A percentile compares a stretch with the other conserved stretches of the same genome.
phyloP scores from a whole-genome alignment of 1,140 invertebrate genomes.

The Helicorthomorpha holstii region DNA sequence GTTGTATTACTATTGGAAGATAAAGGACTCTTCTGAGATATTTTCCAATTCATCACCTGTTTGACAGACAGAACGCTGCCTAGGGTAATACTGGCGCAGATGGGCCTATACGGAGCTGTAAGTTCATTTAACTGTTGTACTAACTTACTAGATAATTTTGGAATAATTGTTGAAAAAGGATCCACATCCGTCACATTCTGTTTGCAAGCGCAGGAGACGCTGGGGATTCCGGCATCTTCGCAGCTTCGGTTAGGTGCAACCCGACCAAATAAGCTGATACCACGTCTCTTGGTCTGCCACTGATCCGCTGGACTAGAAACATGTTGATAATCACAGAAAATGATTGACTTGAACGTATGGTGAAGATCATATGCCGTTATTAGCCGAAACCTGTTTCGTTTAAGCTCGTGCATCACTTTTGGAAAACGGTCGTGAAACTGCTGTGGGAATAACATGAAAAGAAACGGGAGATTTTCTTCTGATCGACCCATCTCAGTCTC shows the following conservation, averaged over 20 bases:
- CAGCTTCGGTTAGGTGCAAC: constrained; percentile 19
- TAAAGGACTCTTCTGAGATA: not conserved
- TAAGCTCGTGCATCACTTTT: not conserved
- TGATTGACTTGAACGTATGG: not conserved
- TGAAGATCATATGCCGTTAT: constrained; percentile 7
- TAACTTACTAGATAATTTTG: not conserved
- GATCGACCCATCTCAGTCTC: constrained; percentile 6
- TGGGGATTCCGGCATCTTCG: constrained; percentile 20
- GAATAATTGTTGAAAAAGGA: not conserved
- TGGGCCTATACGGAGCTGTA: not conserved
- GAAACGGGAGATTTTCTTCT: constrained; percentile 10
- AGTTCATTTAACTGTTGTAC: not conserved
- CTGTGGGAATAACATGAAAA: constrained; percentile 4
- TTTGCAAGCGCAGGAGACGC: constrained; percentile 28
- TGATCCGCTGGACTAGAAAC: not conserved
- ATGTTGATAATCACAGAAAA: not conserved
- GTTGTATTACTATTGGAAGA: not conserved
- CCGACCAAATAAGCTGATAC: not conserved
- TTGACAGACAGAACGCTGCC: not conserved
- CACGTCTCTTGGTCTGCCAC: not conserved
- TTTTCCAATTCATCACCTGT: too few relatives aligned
- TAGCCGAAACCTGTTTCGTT: not conserved
- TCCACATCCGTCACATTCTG: not conserved
- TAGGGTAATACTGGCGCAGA: not conserved
- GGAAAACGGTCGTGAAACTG: constrained; percentile 3